A percentile compares a stretch with the other conserved stretches of the same genome.
These are phyloP conservation scores for Pyrrhosoma nymphula DNA, from an alignment of 2,888 invertebrate species.

Conservation along the genomic window DNA sequence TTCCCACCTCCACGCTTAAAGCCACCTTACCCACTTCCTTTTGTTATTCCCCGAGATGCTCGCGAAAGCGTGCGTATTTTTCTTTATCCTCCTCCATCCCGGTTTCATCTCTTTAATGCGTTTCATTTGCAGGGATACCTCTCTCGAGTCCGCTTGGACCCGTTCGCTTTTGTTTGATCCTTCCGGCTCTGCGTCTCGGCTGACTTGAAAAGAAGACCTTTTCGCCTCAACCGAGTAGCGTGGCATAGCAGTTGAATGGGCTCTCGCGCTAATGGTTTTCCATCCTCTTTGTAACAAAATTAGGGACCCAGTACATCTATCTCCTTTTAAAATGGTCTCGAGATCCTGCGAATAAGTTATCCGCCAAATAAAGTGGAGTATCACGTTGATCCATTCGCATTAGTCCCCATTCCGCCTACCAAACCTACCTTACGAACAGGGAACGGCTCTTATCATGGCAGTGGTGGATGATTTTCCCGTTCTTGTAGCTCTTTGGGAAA, in stretches of 20 bases:
- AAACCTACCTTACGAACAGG: background rate
- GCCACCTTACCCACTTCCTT: background rate
- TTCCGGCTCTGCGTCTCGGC: background rate
- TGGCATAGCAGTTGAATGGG: background rate
- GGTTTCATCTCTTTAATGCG: background rate
- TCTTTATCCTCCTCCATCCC: background rate
- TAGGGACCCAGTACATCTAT: background rate
- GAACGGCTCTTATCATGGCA: background rate
- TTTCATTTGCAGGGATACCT: background rate
- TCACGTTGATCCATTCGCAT: background rate
- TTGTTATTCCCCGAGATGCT: background rate
- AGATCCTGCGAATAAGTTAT: background rate
- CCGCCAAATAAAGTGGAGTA: background rate
- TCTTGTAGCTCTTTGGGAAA: no score
- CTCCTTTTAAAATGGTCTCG: background rate
- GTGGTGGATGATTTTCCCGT: background rate
- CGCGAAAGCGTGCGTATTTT: background rate
- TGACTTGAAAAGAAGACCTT: background rate
- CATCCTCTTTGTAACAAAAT: background rate
- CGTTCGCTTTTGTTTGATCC: background rate
- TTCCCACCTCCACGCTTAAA: background rate
- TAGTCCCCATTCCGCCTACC: background rate
- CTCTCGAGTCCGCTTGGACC: background rate
- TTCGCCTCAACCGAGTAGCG: background rate
- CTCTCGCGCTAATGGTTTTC: background rate